A percentile compares a stretch with the other conserved stretches of the same genome.
These are phyloP conservation scores for Caenorhabditis tropicalis DNA, from an alignment of 1,140 invertebrate species.

Conservation along the genomic window DNA sequence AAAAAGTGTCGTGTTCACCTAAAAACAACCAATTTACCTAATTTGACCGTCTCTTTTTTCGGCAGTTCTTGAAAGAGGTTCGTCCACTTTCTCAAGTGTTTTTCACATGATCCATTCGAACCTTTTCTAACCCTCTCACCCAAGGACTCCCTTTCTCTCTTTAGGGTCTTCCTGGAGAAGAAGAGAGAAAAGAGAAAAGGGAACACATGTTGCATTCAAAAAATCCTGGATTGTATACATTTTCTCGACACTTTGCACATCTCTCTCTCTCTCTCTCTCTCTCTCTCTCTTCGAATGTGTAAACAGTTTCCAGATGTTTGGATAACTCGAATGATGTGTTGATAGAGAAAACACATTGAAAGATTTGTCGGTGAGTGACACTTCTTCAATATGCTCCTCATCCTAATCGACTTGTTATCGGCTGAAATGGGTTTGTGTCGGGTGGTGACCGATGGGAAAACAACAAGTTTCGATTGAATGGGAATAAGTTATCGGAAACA, in stretches of 20 bases:
- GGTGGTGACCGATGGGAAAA: conserved; percentile 8
- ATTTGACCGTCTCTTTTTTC: too few relatives aligned
- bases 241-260: conserved; percentile 7
- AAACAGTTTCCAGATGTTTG: conserved; percentile 26
- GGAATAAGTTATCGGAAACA: too few relatives aligned
- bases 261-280: neutral
- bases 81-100: neutral
- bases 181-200: too few relatives aligned
- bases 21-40: too few relatives aligned
- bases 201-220: conserved; percentile 18
- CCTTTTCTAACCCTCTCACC: neutral
- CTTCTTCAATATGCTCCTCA: neutral
- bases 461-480: neutral
- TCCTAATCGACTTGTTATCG: neutral
- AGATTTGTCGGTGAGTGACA: neutral
- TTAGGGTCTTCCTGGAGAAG: neutral
- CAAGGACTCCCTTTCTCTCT: neutral
- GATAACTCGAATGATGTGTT: too few relatives aligned
- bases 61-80: too few relatives aligned
- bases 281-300: too few relatives aligned
- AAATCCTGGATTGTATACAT: neutral
- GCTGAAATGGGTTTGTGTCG: conserved; percentile 24
- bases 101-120: neutral
- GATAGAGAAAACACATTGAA: neutral
- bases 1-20: too few relatives aligned